Percentiles rank a stretch among this genome's conserved stretches.
phyloP scores from a whole-genome alignment of 2,888 invertebrate species.

The Pyrgus malvae region DNA sequence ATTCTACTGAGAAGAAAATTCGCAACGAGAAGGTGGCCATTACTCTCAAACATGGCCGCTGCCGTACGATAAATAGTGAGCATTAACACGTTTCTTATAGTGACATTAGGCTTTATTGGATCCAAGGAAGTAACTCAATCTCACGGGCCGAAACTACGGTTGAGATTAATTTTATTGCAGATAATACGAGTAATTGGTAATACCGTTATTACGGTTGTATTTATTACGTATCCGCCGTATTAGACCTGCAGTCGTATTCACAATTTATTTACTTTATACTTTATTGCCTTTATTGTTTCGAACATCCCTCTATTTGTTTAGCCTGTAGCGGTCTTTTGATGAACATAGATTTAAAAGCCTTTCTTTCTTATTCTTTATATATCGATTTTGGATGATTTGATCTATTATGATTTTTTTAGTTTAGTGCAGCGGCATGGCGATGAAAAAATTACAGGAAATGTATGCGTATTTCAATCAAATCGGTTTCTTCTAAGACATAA shows the following conservation, averaged over 20 bases:
- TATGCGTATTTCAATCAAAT: no score
- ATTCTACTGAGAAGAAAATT: conserved; percentile 21
- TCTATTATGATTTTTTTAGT: no score
- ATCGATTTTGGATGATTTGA: no score
- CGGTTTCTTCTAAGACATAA: no score
- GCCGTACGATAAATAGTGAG: conserved; percentile 57
- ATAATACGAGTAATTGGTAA: conserved; percentile 23
- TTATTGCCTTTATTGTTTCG: no score
- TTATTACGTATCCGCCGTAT: conserved; percentile 3
- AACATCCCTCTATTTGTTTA: no score
- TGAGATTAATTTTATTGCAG: conserved; percentile 48
- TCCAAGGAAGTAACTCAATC: conserved; percentile 59
- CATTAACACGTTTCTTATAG: conserved; percentile 69
- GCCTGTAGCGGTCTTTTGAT: no score
- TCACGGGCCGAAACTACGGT: conserved; percentile 45
- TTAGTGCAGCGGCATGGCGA: no score
- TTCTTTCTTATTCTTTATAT: no score
- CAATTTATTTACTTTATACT: neutral
- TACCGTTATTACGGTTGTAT: conserved; percentile 1
- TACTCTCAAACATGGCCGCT: conserved; percentile 46
- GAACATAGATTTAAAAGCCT: no score
- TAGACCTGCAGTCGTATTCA: neutral
- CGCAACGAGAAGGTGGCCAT: conserved; percentile 38
- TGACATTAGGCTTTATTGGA: conserved; percentile 66
- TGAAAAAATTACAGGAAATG: no score